A percentile compares a stretch with the other conserved stretches of the same genome.
phyloP scores from a whole-genome alignment of 2,797 vertebrate genomes.

The Trachops cirrhosus region DNA sequence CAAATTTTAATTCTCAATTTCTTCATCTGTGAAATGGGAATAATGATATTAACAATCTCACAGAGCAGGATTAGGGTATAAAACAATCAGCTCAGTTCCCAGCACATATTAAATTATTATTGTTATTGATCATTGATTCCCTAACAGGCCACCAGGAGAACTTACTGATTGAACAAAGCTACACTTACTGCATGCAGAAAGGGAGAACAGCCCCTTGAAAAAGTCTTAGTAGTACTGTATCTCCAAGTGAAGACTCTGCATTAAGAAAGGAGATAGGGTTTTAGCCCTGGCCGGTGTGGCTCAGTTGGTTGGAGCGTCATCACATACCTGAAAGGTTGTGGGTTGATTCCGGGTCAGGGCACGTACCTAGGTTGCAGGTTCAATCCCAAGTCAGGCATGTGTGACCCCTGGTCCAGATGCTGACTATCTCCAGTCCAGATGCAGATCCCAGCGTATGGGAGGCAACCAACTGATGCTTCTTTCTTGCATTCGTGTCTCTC shows the following conservation, averaged over 20 bases:
- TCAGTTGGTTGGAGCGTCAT: not conserved
- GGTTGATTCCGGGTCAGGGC: not conserved
- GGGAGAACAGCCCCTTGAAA: not conserved
- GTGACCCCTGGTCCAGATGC: not conserved
- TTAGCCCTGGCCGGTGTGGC: not conserved
- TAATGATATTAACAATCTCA: not conserved
- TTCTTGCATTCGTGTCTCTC: not conserved
- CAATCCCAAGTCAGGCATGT: not conserved
- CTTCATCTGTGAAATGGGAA: slow-evolving; percentile 27
- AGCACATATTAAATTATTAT: not conserved
- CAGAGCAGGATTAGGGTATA: not conserved
- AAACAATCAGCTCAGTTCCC: not conserved
- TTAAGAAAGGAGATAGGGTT: not conserved
- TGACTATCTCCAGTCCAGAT: not conserved
- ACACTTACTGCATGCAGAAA: not conserved
- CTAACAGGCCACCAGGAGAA: not conserved
- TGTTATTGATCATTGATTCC: not conserved
- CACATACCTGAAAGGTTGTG: not conserved
- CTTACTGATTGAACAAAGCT: not conserved
- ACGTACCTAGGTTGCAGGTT: not conserved
- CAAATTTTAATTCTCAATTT: not conserved
- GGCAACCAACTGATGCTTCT: not conserved
- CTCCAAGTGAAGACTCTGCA: not conserved
- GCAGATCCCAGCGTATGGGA: not conserved
- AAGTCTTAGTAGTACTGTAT: not conserved